Evolutionary conservation across 2,888 invertebrate genomes (phyloP), one percentile per base, ranked within the genome.

Genomic region (Sussaba pulchella): DNA sequence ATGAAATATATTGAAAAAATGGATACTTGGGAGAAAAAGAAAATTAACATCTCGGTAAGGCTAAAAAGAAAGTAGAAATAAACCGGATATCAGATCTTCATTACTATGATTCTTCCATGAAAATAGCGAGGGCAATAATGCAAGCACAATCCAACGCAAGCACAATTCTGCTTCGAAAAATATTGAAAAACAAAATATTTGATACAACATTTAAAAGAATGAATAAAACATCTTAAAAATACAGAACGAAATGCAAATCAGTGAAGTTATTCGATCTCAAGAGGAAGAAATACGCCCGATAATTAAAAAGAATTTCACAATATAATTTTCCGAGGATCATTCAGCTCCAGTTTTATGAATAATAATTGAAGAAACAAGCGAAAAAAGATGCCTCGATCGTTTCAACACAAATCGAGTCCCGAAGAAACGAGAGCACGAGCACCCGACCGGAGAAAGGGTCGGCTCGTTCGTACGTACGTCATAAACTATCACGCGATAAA

Each of bases 401-500:
- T 31, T 31, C 21, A 6, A 54, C 39, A 26, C 31, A 19, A 72
- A 63, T 54, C 4, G 43, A 61, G 26, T 24, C 39, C 4, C 19
- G 14, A 10, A 54, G 19, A 63, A 72, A 26, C 10, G 19, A 63
- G 41, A 39, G 39, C 39, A 5, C 19, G 12, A 54, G 14, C 19
- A 31, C n/a, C 43, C 41, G 41, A 31, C 9, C 31, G 24, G 41
- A 24, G 36, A 57, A 66, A 59, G 57, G 45, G 19, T 47, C 47
- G 24, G 10, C 17, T 10, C 36, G 3, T 50, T 61, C 12, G 17
- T 14, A 52, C n/a, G 47, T 47, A 12, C 36, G 31, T 64, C 43
- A 64, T 57, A 43, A 70, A 54, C 14, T 36, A 75, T 64, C 54
- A n/a, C n/a, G 63, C 26, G 17, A 14, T 36, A 36, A 36, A 6